Evolutionary conservation across 2,888 invertebrate genomes (phyloP).

Genomic region (Listrodromus nycthemerus): DNA sequence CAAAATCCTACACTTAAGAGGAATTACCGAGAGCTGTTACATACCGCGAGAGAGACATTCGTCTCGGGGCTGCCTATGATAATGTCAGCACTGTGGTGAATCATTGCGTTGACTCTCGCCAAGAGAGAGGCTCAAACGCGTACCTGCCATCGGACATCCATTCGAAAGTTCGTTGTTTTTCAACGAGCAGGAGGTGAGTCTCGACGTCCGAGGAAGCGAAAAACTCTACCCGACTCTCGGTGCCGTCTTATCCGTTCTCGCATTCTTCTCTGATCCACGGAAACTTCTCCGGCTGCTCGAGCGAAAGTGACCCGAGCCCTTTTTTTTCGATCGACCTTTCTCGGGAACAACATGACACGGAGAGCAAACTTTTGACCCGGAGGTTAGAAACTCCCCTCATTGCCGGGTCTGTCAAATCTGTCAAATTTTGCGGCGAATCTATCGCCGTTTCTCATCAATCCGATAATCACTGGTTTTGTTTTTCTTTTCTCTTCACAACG

Average conservation of each 20-base stretch:
- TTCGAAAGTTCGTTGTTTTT: constrained; percentile 66
- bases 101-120: constrained; percentile 69
- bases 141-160: constrained; percentile 31
- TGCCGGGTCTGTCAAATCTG: constrained; percentile 43
- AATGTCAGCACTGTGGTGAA: constrained; percentile 79
- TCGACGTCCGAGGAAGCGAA: not conserved
- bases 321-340: constrained; percentile 15
- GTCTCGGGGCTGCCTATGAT: constrained; percentile 68
- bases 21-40: constrained; percentile 24
- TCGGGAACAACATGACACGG: constrained; percentile 1
- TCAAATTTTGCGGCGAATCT: constrained; percentile 18
- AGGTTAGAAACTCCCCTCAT: constrained; percentile 55
- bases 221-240: not conserved
- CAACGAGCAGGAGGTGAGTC: constrained; percentile 36
- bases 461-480: not conserved
- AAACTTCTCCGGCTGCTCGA: constrained; percentile 12
- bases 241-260: not conserved
- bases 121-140: constrained; percentile 38
- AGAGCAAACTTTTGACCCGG: constrained; percentile 16
- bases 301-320: constrained; percentile 24
- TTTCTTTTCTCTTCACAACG: not conserved
- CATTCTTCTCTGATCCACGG: constrained; percentile 16
- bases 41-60: constrained; percentile 61
- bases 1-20: not conserved
- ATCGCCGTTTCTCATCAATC: not conserved